phyloP scores from a whole-genome alignment of 2,888 invertebrate species.

The Andricus curvator region DNA sequence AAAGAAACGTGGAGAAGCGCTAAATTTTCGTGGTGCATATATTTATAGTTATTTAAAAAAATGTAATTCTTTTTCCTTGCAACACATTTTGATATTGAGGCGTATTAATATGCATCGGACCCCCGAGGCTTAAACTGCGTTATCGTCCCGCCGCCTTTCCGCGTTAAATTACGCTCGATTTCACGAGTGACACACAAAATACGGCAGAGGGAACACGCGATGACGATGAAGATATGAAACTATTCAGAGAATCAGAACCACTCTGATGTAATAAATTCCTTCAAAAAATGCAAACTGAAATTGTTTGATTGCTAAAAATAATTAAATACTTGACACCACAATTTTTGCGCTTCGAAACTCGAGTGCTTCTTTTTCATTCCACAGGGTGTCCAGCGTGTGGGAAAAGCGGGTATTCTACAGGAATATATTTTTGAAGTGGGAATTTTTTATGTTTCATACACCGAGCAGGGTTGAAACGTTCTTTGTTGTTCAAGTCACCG shows the following conservation, averaged over 20 bases:
- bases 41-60: neutral
- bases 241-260: slow-evolving; percentile 3
- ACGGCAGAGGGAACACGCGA: slow-evolving; percentile 13
- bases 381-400: too few species aligned
- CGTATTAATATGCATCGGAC: slow-evolving; percentile 43
- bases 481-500: too few species aligned
- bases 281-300: neutral
- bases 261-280: neutral
- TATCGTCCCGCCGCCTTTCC: slow-evolving; percentile 32
- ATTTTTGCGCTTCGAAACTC: neutral
- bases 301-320: neutral
- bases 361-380: neutral
- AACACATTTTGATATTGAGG: slow-evolving; percentile 14
- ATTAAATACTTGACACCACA: neutral
- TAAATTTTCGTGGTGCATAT: neutral
- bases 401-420: too few species aligned
- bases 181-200: slow-evolving; percentile 31
- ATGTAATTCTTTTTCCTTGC: neutral
- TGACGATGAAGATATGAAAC: neutral
- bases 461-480: too few species aligned
- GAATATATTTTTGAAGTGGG: too few species aligned
- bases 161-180: slow-evolving; percentile 30
- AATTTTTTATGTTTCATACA: too few species aligned
- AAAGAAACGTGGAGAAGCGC: neutral
- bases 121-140: slow-evolving; percentile 22